Percentiles rank a stretch among this genome's conserved stretches.
These are phyloP conservation scores for Atrina japonica DNA, from an alignment of 2,888 invertebrate genomes.

Conservation along the genomic window DNA sequence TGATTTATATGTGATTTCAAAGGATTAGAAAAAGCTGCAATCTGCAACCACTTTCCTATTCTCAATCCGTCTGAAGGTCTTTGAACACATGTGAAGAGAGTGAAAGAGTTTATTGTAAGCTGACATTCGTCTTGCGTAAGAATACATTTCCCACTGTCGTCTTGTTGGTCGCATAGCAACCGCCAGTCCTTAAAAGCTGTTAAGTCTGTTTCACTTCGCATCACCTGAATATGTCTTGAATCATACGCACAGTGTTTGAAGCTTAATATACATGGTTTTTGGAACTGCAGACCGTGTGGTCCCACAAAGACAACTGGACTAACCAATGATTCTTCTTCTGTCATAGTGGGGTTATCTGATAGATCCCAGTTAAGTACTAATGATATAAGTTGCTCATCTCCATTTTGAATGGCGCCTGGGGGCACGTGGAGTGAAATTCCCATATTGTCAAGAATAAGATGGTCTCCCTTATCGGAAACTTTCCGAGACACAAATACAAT, in stretches of 20 bases:
- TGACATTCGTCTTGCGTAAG: conserved; percentile 57
- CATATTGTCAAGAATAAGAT: conserved; percentile 62
- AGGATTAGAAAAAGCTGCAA: conserved; percentile 62
- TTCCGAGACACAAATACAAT: conserved; percentile 54
- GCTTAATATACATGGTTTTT: conserved; percentile 53
- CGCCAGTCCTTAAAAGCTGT: conserved; percentile 49
- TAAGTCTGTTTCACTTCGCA: conserved; percentile 61
- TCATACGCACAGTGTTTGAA: conserved; percentile 66
- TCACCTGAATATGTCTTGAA: conserved; percentile 54
- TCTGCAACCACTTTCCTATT: conserved; percentile 64
- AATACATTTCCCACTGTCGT: conserved; percentile 34
- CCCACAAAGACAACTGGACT: conserved; percentile 67
- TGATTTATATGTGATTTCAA: conserved; percentile 51
- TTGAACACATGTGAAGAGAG: conserved; percentile 60
- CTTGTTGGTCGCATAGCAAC: conserved; percentile 37
- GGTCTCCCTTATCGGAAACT: conserved; percentile 54
- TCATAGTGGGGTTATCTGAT: conserved; percentile 58
- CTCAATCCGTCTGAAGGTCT: conserved; percentile 36
- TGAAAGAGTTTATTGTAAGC: conserved; percentile 56
- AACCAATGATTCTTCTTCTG: conserved; percentile 54
- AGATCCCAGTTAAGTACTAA: conserved; percentile 67
- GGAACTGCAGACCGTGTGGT: conserved; percentile 59
- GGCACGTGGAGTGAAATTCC: conserved; percentile 62
- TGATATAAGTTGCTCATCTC: conserved; percentile 49
- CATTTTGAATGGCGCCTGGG: conserved; percentile 49